Base-by-base conservation (phyloP, 2,888 invertebrate genomes). In the Linnaemya tessellans region DNA sequence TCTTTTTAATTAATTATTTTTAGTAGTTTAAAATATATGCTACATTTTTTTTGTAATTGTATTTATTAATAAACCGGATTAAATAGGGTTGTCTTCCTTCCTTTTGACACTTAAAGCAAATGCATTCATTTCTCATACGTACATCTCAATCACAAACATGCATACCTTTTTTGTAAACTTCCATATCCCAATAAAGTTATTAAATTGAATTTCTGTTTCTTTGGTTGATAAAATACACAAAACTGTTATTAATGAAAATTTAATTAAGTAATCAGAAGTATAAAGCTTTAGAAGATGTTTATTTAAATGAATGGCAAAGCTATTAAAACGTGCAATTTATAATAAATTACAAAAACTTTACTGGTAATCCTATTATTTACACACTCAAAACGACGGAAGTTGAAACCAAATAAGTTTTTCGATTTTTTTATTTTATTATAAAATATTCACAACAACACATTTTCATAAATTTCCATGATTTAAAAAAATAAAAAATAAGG, bases 31-130 rank as follows among this genome's bases (percentile, higher is more conserved):
- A 10, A 15, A 60, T 22, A 49, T n/a, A 20, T 30, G 18, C 25
- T 25, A 64, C 41, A 51, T 38, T 25, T 20, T n/a, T 20, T 18
- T 49, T 35, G 38, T 65, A 41, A 38, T 58, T 46, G 35, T 41
- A 60, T 65, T 67, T 9, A 68, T 58, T 38, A 41, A 38, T 22
- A 79, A 85, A 85, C 84, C 84, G 84, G 82, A 85, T 82, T 80
- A 85, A 82, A 82, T 81, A 68, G 84, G 79, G 78, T 79, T 79
- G 73, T 74, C 84, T 79, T 85, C 84, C 84, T 74, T 85, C 30
- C 30, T 30, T 51, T 85, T 73, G 65, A 54, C 51, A 65, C 56
- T 56, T 64, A 43, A 38, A 41, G 41, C 22, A 20, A 18, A 51
- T n/a, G 67, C 22, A 49, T 43, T 13, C 22, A 49, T 43, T 13